Percentiles rank a stretch among this genome's conserved stretches.
Evolutionary conservation across 37 sponge, comb jelly and placozoan genomes (phyloP).

Genomic region (Dysidea cf. avara): DNA sequence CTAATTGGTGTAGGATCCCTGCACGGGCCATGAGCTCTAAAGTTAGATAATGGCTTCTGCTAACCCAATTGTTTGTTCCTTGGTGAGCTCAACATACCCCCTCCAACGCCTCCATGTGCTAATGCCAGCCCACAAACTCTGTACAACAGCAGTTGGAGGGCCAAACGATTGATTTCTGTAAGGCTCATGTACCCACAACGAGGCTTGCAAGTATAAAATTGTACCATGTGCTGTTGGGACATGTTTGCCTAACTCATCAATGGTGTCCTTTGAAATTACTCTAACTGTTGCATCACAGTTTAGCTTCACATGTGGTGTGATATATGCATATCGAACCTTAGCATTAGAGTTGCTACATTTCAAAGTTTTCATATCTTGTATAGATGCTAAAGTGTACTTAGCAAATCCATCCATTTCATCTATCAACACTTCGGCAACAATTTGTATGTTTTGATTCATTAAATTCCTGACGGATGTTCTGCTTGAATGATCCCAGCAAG

Average conservation of each 20-base stretch:
- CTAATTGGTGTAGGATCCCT: constrained; percentile 9
- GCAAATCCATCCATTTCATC: background rate
- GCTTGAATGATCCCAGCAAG: constrained; percentile 33
- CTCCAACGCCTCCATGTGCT: constrained; percentile 7
- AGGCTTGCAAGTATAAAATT: constrained; percentile 11
- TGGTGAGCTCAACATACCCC: background rate
- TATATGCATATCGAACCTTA: background rate
- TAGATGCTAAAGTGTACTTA: background rate
- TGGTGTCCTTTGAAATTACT: background rate
- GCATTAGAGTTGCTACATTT: background rate
- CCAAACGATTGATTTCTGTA: constrained; percentile 12
- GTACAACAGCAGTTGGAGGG: constrained; percentile 5
- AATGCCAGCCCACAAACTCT: constrained; percentile 9
- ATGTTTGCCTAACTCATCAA: background rate
- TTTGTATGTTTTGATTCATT: background rate
- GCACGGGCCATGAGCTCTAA: constrained; percentile 38
- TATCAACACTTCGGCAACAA: constrained; percentile 4
- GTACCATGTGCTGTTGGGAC: constrained; percentile 19
- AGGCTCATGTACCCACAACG: constrained; percentile 15
- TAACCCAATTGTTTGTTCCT: background rate
- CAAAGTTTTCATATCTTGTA: background rate
- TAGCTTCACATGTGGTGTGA: background rate
- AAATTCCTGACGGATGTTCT: constrained; percentile 5
- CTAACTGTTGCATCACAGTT: constrained; percentile 25
- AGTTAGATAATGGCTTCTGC: too few relatives aligned